Evolutionary conservation across 1,140 invertebrate species (phyloP).

Genomic region (Homarus americanus): DNA sequence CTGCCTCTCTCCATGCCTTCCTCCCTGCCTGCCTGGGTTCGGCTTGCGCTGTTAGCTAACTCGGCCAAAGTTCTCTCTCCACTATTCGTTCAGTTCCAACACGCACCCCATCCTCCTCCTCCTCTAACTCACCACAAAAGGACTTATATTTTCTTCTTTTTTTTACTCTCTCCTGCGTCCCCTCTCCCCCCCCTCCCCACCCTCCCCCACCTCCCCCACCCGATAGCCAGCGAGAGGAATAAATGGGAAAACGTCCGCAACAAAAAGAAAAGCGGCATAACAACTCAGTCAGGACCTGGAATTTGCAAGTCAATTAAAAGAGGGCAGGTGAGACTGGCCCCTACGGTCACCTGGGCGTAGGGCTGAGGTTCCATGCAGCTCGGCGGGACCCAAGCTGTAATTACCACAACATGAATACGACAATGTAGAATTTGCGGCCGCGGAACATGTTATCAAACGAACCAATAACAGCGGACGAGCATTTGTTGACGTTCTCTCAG

Average conservation of each 20-base stretch:
- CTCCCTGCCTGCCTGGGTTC: too few relatives aligned
- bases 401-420: conserved; percentile 11
- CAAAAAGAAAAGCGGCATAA: conserved; percentile 10
- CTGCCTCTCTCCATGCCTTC: too few relatives aligned
- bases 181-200: too few relatives aligned
- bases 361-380: background rate
- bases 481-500: background rate
- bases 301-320: conserved; percentile 38
- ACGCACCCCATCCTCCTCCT: too few relatives aligned
- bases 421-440: background rate
- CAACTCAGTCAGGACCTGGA: conserved; percentile 36
- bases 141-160: too few relatives aligned
- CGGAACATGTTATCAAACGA: conserved; percentile 1
- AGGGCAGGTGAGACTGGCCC: background rate
- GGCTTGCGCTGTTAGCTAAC: too few relatives aligned
- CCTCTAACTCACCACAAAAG: too few relatives aligned
- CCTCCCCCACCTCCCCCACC: too few relatives aligned
- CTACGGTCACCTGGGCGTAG: background rate
- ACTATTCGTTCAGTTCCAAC: too few relatives aligned
- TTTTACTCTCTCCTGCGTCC: too few relatives aligned
- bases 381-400: background rate
- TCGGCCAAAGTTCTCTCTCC: too few relatives aligned
- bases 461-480: background rate
- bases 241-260: conserved; percentile 8
- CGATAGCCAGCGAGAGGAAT: too few relatives aligned